Base-by-base conservation (phyloP, 1,140 invertebrate genomes). In the Goniozus legneri region DNA sequence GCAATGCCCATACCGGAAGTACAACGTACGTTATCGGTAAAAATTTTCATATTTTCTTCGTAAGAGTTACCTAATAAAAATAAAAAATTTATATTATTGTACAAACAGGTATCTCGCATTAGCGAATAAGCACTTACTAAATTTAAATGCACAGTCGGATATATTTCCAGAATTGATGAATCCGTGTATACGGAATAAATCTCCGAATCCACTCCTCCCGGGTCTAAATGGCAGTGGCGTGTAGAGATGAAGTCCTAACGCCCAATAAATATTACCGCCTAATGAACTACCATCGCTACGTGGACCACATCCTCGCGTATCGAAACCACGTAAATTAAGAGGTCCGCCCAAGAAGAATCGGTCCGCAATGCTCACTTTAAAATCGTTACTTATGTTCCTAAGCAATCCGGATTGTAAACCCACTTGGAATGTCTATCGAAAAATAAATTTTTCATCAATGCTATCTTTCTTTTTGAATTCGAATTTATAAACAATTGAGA, bases 271-370 rank as follows among this genome's bases (percentile, higher is more conserved):
- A 54, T 82, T 80, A 2, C 82, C 84, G 8, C 89, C 88, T 0
- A 85, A 60, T 8, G 83, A 78, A 67, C 83, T 80, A 33, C 85
- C 85, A 56, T 91, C 86, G 37, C 74, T 71, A 52, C 87, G 85
- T 1, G 91, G 91, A 0, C 92, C 92, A 14, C 89, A 83, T 18
- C 91, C 91, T 55, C 88, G 77, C 66, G 84, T 80, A 33, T 84
- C 79, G 69, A 95, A 97, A 12, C 92, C 93, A 62, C 92, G 73
- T 8, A 95, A 58, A 47, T 84, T 85, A 31, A 91, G 71, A 1
- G 93, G 91, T 1, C 93, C 92, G 21, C 93, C 93, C 19, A 95
- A 74, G 69, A 87, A 94, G 77, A 92, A 93, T 51, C 83, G 79
- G 71, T 96, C 92, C 27, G 82, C 79, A 52, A 94, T 81, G 41